Conservation (phyloP, 2,113 vertebrate species). For the Anas platyrhynchos region DNA sequence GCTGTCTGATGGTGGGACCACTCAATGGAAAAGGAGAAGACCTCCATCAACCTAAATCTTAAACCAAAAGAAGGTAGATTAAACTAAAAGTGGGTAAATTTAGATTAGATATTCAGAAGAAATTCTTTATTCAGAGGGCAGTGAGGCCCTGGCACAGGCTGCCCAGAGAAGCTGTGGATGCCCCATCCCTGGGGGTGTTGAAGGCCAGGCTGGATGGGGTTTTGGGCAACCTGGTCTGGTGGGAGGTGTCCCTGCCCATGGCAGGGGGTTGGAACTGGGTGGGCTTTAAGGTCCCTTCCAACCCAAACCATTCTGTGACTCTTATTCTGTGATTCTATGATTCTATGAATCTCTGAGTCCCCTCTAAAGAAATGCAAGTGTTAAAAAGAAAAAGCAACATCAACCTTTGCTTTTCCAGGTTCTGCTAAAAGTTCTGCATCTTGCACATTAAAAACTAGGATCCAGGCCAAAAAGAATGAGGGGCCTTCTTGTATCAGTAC, state of each 20-base stretch:
- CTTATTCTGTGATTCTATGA: not conserved
- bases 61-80: too few species aligned
- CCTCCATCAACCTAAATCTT: not conserved
- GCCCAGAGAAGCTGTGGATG: not conserved
- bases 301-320: not conserved
- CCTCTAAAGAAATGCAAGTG: not conserved
- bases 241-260: not conserved
- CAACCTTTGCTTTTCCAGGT: not conserved
- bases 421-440: not conserved
- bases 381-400: not conserved
- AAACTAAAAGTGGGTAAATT: too few species aligned
- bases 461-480: not conserved
- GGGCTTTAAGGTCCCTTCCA: not conserved
- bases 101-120: too few species aligned
- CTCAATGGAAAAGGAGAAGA: not conserved
- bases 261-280: not conserved
- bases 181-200: not conserved
- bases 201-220: not conserved
- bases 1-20: accelerated
- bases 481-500: not conserved
- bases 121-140: not conserved
- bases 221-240: not conserved
- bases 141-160: not conserved
- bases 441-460: not conserved
- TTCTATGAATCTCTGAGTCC: not conserved